Percentiles rank a stretch among this genome's conserved stretches.
Conservation (phyloP, 2,797 vertebrate genomes). For the Scyliorhinus canicula region DNA sequence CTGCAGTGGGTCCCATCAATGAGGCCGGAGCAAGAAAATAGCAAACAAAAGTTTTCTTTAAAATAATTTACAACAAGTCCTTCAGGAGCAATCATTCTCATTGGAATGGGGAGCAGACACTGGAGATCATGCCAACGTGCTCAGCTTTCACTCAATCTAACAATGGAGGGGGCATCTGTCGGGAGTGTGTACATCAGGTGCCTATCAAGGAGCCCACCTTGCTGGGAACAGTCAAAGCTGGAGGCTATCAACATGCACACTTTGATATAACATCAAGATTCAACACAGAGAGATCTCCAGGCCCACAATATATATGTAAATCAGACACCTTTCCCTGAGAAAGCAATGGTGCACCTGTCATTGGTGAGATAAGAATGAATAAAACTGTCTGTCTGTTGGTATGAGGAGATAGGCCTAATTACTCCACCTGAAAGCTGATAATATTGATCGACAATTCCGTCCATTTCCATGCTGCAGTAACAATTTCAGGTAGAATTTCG, state of each 20-base stretch:
- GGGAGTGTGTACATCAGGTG: not conserved
- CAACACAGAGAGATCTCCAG: too few species aligned
- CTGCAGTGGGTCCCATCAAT: not conserved
- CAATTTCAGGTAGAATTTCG: not conserved
- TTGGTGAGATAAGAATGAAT: not conserved
- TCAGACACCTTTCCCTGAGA: not conserved
- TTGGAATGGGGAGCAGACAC: not conserved
- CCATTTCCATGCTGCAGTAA: not conserved
- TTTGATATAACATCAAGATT: not conserved
- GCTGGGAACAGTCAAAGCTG: not conserved
- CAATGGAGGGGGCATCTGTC: too few species aligned
- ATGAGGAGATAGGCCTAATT: not conserved
- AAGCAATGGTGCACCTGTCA: not conserved
- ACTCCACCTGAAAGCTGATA: not conserved
- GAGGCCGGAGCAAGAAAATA: not conserved
- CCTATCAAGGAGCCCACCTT: not conserved
- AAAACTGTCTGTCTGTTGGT: not conserved
- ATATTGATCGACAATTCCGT: not conserved
- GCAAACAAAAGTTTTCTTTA: not conserved
- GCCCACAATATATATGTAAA: not conserved
- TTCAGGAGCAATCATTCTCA: not conserved
- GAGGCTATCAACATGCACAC: not conserved
- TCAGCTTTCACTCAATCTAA: not conserved
- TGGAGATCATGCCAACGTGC: not conserved
- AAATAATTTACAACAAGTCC: not conserved